These are phyloP conservation scores for Caenorhabditis sp. DNA, from an alignment of 2,888 invertebrate genomes.

Conservation along the genomic window DNA sequence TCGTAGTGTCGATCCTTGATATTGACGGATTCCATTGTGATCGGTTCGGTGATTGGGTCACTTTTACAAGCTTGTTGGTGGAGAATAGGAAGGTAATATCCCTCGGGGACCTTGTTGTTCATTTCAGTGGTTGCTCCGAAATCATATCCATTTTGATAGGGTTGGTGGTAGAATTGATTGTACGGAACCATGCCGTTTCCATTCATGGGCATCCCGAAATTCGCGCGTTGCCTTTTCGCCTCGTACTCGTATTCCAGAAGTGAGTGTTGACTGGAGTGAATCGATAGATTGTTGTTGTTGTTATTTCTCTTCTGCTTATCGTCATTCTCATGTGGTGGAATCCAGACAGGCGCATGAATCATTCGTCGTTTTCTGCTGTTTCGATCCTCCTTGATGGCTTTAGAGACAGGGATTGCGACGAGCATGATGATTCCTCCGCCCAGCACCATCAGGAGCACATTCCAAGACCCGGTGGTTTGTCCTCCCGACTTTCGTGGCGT, in stretches of 20 bases:
- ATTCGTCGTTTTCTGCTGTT: conserved; percentile 62
- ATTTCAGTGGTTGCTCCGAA: neutral
- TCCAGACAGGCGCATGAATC: conserved; percentile 66
- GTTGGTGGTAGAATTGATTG: conserved; percentile 9
- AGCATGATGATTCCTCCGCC: conserved; percentile 20
- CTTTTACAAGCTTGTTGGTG: conserved; percentile 38
- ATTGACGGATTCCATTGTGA: conserved; percentile 37
- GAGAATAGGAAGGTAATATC: neutral
- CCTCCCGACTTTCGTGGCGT: neutral
- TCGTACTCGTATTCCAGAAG: conserved; percentile 28
- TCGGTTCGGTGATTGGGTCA: conserved; percentile 5
- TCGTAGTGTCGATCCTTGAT: conserved; percentile 20
- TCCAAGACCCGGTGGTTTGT: neutral
- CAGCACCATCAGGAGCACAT: conserved; percentile 5
- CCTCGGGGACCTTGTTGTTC: neutral
- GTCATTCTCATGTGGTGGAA: conserved; percentile 51
- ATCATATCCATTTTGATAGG: conserved; percentile 8
- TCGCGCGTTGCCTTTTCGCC: conserved; percentile 11
- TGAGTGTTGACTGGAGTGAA: conserved; percentile 49
- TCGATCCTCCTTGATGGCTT: conserved; percentile 38
- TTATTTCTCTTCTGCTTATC: conserved; percentile 11
- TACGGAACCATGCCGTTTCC: conserved; percentile 1
- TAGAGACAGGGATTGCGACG: conserved; percentile 11
- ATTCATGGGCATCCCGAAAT: conserved; percentile 1
- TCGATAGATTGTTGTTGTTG: conserved; percentile 7